A percentile compares a stretch with the other conserved stretches of the same genome.
Evolutionary conservation across 2,113 vertebrate genomes (phyloP).

Genomic region (Alligator mississippiensis): DNA sequence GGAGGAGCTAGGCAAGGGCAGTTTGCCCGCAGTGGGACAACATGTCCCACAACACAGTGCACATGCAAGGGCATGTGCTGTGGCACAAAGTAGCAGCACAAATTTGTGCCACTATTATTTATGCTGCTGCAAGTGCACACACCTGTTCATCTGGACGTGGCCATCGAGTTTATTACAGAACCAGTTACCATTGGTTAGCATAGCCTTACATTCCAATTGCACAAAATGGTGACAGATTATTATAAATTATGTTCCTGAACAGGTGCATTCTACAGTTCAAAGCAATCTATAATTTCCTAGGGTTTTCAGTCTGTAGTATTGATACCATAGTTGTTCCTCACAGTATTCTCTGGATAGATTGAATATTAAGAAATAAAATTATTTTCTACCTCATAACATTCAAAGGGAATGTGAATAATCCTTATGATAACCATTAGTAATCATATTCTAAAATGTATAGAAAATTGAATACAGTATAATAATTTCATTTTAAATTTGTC

Average conservation of each 20-base stretch:
- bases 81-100: too few relatives aligned
- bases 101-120: too few relatives aligned
- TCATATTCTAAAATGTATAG: background rate
- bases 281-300: background rate
- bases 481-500: background rate
- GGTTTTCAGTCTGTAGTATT: background rate
- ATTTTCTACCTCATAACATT: background rate
- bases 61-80: too few relatives aligned
- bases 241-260: background rate
- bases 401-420: background rate
- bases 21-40: too few relatives aligned
- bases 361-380: background rate
- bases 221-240: background rate
- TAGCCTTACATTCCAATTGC: background rate
- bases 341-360: background rate
- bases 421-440: background rate
- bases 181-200: background rate
- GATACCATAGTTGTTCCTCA: background rate
- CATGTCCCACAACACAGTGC: too few relatives aligned
- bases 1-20: too few relatives aligned
- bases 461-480: background rate
- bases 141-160: too few relatives aligned
- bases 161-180: background rate
- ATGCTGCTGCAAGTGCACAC: too few relatives aligned
- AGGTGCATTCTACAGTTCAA: background rate